Percentiles rank a stretch among this genome's conserved stretches.
Conservation (phyloP, 2,113 vertebrate genomes). For the Phoenicopterus ruber region DNA sequence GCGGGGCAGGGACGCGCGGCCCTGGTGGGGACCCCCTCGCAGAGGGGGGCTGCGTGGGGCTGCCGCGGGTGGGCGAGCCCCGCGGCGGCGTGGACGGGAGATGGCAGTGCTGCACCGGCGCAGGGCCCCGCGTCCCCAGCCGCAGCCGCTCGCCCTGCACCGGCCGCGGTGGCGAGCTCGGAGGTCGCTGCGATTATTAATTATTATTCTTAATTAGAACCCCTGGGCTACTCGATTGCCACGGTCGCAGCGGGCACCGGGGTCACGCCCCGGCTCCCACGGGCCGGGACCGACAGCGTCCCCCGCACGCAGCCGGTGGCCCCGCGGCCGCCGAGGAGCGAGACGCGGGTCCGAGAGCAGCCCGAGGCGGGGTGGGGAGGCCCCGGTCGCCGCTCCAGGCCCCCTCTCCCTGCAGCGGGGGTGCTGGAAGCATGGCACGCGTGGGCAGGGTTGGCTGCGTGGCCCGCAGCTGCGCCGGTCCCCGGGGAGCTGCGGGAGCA, state of each 20-base stretch:
- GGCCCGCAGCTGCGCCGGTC: accelerated
- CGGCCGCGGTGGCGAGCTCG: neutral
- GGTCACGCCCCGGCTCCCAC: too few species aligned
- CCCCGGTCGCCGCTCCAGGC: too few species aligned
- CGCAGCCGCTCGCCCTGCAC: neutral
- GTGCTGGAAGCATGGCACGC: accelerated
- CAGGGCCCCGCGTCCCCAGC: neutral
- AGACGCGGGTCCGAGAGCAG: neutral
- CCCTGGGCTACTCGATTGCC: neutral
- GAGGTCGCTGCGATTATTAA: neutral
- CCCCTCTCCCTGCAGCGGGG: neutral
- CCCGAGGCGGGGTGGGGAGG: neutral
- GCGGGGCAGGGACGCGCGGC: too few species aligned
- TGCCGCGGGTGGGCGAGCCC: neutral
- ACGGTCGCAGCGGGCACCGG: accelerated
- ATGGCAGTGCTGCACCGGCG: slow-evolving; percentile 25
- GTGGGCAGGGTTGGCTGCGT: accelerated
- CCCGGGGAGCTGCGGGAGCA: neutral
- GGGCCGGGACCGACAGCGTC: too few species aligned
- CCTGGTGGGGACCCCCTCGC: accelerated
- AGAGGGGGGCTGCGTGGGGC: neutral
- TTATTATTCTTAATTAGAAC: too few species aligned
- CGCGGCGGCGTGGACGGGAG: slow-evolving; percentile 17
- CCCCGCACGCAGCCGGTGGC: neutral
- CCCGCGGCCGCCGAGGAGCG: accelerated